These are phyloP conservation scores for Potamilus streckersoni DNA, from an alignment of 1,140 invertebrate genomes.

Conservation along the genomic window DNA sequence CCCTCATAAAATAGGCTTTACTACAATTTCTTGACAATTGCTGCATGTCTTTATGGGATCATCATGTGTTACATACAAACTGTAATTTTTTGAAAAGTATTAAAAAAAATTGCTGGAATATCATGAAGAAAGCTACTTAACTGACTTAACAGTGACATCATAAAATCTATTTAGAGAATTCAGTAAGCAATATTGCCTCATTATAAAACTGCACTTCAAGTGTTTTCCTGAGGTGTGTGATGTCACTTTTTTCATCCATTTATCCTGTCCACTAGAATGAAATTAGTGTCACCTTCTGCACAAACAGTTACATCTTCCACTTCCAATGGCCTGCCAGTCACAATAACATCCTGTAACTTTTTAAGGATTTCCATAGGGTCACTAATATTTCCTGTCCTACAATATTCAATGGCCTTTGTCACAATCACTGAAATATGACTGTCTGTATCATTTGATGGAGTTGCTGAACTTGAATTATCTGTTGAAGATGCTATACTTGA, in stretches of 20 bases:
- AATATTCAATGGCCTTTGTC: no score
- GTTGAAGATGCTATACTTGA: no score
- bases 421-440: no score
- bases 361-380: constrained; percentile 26
- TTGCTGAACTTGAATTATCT: no score
- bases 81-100: neutral
- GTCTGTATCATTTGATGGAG: no score
- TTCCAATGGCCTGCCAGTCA: constrained; percentile 22
- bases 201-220: constrained; percentile 35
- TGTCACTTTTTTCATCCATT: constrained; percentile 17
- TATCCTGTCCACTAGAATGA: constrained; percentile 14
- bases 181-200: constrained; percentile 19
- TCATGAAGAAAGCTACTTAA: neutral
- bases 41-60: neutral
- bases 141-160: neutral
- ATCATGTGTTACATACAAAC: neutral
- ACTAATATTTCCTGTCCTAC: no score
- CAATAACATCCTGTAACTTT: constrained; percentile 16
- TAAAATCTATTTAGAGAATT: neutral
- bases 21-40: neutral
- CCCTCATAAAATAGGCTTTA: no score
- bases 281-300: constrained; percentile 22
- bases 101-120: neutral
- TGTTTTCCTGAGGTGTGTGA: constrained; percentile 11
- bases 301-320: constrained; percentile 7